These are phyloP conservation scores for Heterodera schachtii DNA, from an alignment of 1,140 invertebrate genomes.

Conservation along the genomic window DNA sequence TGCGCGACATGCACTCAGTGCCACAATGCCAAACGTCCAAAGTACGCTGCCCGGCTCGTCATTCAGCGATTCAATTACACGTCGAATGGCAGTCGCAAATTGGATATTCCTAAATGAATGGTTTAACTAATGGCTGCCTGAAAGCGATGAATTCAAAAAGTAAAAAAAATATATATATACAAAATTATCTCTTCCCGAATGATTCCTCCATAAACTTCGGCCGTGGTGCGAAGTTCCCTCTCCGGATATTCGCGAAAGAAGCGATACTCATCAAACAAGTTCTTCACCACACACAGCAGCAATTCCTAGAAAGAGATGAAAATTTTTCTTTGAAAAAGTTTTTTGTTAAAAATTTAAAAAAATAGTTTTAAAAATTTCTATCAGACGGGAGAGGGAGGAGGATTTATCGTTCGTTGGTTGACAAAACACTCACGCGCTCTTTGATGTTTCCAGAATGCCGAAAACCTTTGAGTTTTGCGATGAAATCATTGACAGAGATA, in stretches of 20 bases:
- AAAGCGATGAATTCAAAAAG: conserved; percentile 1
- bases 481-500: conserved; percentile 49
- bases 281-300: conserved; percentile 94
- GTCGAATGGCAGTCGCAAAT: conserved; percentile 60
- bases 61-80: conserved; percentile 57
- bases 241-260: conserved; percentile 99
- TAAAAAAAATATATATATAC: conserved; percentile 48
- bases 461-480: conserved; percentile 49
- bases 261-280: conserved; percentile 95
- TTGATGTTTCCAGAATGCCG: conserved; percentile 29
- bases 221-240: conserved; percentile 93
- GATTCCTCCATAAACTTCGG: conserved; percentile 95
- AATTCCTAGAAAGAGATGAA: conserved; percentile 71
- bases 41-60: conserved; percentile 41
- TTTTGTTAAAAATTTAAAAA: too few relatives aligned
- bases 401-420: neutral
- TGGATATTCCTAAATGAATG: conserved; percentile 51
- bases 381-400: too few relatives aligned
- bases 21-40: conserved; percentile 59
- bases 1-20: conserved; percentile 54
- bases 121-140: neutral
- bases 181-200: conserved; percentile 85
- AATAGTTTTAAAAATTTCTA: too few relatives aligned
- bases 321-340: neutral
- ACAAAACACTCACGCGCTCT: conserved; percentile 38